These are phyloP conservation scores for Actinostola sp. DNA, from an alignment of 92 coral and sea anemone genomes.

Conservation along the genomic window DNA sequence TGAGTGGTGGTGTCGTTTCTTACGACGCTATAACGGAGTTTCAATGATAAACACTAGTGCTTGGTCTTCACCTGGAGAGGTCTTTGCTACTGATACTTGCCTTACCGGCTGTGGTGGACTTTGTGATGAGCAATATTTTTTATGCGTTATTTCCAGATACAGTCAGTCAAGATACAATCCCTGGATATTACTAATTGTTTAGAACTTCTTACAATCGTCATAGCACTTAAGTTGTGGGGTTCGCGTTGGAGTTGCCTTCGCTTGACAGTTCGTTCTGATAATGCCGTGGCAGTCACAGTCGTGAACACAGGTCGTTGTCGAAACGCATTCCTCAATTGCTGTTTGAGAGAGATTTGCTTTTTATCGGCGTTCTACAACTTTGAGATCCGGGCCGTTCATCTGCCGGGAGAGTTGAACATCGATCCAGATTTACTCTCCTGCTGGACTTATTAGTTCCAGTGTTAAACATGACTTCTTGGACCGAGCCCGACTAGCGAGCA, in stretches of 20 bases:
- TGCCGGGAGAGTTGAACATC: constrained; percentile 27
- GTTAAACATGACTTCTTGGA: not conserved
- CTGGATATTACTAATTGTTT: constrained; percentile 20
- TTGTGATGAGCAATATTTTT: constrained; percentile 12
- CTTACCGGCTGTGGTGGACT: constrained; percentile 38
- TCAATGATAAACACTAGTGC: constrained; percentile 8
- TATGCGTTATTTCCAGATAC: constrained; percentile 1
- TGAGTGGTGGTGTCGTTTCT: constrained; percentile 18
- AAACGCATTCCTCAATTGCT: constrained; percentile 26
- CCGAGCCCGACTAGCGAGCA: too few species aligned
- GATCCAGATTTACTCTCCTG: constrained; percentile 37
- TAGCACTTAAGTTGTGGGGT: constrained; percentile 36
- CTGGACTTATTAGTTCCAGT: constrained; percentile 5
- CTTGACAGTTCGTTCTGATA: constrained; percentile 29
- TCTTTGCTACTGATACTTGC: constrained; percentile 22
- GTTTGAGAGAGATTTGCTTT: constrained; percentile 43
- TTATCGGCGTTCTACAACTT: constrained; percentile 24
- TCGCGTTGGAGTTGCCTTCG: constrained; percentile 20
- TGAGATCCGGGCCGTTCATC: constrained; percentile 45
- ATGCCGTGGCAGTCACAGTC: constrained; percentile 41
- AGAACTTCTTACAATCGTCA: constrained; percentile 32
- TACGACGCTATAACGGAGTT: constrained; percentile 10
- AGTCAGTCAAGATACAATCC: constrained; percentile 3
- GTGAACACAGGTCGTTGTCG: constrained; percentile 34
- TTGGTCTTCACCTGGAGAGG: constrained; percentile 37